Conservation (phyloP, 1,140 invertebrate genomes). For the Lethrus apterus region DNA sequence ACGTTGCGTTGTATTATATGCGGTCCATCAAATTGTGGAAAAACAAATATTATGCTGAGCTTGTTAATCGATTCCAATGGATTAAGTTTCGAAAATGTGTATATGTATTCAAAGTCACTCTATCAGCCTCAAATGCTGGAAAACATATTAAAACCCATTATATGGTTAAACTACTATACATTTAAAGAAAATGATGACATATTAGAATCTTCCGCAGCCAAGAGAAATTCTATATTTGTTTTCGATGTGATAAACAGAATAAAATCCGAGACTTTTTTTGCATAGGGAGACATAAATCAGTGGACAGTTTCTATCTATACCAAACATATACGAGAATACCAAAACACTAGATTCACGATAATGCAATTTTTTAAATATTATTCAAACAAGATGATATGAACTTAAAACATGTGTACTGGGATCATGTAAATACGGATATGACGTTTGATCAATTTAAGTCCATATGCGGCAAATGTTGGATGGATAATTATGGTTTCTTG, state of each 20-base stretch:
- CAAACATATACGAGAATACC: constrained; percentile 40
- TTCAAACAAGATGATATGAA: constrained; percentile 43
- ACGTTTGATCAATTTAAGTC: constrained; percentile 30
- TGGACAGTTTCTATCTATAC: constrained; percentile 33
- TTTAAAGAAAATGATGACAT: constrained; percentile 33
- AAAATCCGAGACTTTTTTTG: constrained; percentile 37
- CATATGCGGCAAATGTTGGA: constrained; percentile 33
- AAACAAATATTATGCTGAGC: constrained; percentile 21
- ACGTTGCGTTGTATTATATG: constrained; percentile 5
- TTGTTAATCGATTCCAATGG: constrained; percentile 20
- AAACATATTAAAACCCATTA: constrained; percentile 20
- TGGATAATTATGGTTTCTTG: constrained; percentile 29
- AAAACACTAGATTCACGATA: constrained; percentile 42
- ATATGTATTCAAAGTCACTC: constrained; percentile 21
- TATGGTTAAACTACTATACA: constrained; percentile 29
- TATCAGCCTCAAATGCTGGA: constrained; percentile 23
- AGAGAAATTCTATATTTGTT: constrained; percentile 35
- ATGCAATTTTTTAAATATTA: constrained; percentile 37
- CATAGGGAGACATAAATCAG: constrained; percentile 37
- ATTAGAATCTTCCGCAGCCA: constrained; percentile 22
- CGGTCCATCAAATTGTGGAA: constrained; percentile 24
- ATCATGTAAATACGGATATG: constrained; percentile 40
- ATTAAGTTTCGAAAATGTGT: constrained; percentile 23
- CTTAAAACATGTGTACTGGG: constrained; percentile 40
- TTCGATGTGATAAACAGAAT: constrained; percentile 41